Evolutionary conservation across 2,888 invertebrate genomes (phyloP), one percentile per base, ranked within the genome.

Genomic region (Macaria notata): DNA sequence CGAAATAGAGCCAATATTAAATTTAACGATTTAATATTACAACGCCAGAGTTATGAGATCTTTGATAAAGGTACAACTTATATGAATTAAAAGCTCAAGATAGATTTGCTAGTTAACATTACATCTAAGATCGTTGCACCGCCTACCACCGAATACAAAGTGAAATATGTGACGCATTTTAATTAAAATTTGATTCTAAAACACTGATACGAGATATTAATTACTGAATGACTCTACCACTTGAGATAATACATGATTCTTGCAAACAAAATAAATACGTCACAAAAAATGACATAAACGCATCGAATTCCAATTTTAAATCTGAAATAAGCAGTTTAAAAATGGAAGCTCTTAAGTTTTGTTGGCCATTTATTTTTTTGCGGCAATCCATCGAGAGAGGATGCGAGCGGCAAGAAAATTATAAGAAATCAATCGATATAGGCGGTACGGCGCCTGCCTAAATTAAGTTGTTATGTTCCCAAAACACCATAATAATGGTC

Each of bases 91-190:
- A 52, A 68, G 86, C 52, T 82, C 88, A 72, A 60, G 50, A 62
- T 77, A 74, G 66, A 65, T 71, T 84, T 76, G 89, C 68, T 63
- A 65, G 68, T 73, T 9, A 62, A 69, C 69, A 71, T 76, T 72
- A 76, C 76, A 36, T 71, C 68, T 74, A 76, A 77, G 76, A 78
- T 70, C 76, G 71, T 77, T 79, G 87, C 78, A 76, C 80, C 90
- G 88, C 90, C 90, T 85, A 84, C 89, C 78, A 75, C 83, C 88
- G 87, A 90, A 89, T 86, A 83, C 77, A 73, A 76, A 83, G 83
- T 89, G 86, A 90, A 86, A 87, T 89, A 90, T 90, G 86, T 89
- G 89, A 88, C 86, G 84, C 81, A 82, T 88, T 88, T 90, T 89
- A 89, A 91, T 90, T 91, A 89, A 90, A 90, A 88, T 83, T 84